A percentile compares a stretch with the other conserved stretches of the same genome.
Evolutionary conservation across 2,888 invertebrate species (phyloP).

Genomic region (Aproaerema taeniolella): DNA sequence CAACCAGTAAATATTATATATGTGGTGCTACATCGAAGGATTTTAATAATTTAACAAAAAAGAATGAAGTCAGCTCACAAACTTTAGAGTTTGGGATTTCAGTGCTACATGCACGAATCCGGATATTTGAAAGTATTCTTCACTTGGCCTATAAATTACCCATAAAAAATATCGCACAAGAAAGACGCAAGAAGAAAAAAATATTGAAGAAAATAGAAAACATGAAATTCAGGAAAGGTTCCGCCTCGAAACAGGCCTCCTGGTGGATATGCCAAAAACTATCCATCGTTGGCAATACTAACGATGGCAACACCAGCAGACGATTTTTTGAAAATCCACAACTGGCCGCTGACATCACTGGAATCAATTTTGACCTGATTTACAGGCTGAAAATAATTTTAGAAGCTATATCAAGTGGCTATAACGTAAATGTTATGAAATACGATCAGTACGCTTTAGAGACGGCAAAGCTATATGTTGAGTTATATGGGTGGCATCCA

Average conservation of each 20-base stretch:
- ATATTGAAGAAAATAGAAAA: no score
- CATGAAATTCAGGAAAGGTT: conserved; percentile 24
- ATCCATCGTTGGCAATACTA: no score
- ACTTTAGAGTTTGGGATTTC: no score
- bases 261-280: no score
- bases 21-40: conserved; percentile 35
- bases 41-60: no score
- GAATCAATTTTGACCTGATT: background rate
- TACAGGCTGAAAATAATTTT: background rate
- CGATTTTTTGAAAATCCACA: background rate
- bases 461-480: no score
- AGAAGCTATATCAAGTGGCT: conserved; percentile 15
- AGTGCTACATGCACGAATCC: no score
- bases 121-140: conserved; percentile 20
- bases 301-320: background rate
- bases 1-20: conserved; percentile 33
- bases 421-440: conserved; percentile 20
- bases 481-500: no score
- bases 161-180: conserved; percentile 25
- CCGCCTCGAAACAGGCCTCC: conserved; percentile 14
- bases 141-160: conserved; percentile 22
- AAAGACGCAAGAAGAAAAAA: conserved; percentile 20
- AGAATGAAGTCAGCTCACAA: no score
- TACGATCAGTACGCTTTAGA: no score
- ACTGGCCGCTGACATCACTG: conserved; percentile 11